Evolutionary conservation across 2,113 vertebrate genomes (phyloP).

Genomic region (Larimichthys crocea): DNA sequence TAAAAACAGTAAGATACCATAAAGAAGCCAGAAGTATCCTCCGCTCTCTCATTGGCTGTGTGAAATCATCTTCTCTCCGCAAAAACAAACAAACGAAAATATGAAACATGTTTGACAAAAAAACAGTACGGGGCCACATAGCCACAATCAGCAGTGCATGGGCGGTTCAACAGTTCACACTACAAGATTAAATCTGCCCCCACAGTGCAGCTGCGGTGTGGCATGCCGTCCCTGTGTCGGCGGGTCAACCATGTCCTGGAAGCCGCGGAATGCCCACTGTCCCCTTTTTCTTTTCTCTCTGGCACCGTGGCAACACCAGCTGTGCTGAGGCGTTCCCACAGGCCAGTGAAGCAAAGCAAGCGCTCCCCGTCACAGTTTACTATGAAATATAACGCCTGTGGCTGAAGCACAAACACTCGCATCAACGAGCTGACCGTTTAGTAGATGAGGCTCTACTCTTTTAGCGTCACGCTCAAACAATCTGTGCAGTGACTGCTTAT

Average conservation of each 20-base stretch:
- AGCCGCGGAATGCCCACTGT: conserved; percentile 6
- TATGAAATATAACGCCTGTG: background rate
- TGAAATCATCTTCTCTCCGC: too few species aligned
- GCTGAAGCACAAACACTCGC: background rate
- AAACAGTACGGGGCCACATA: background rate
- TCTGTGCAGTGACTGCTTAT: background rate
- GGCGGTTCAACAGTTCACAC: conserved; percentile 7
- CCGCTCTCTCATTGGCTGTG: background rate
- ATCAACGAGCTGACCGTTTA: background rate
- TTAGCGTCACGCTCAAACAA: background rate
- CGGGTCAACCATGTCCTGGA: conserved; percentile 22
- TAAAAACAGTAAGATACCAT: background rate
- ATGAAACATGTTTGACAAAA: background rate
- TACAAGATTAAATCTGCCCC: background rate
- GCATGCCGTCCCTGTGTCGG: background rate
- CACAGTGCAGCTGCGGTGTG: background rate
- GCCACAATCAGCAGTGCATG: conserved; percentile 1
- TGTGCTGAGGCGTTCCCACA: background rate
- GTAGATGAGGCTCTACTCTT: background rate
- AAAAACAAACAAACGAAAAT: background rate
- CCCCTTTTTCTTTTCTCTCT: conserved; percentile 18
- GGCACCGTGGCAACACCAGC: conserved; percentile 12
- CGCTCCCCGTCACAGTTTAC: background rate
- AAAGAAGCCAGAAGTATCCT: too few species aligned
- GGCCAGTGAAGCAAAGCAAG: background rate